Percentiles rank a stretch among this genome's conserved stretches.
These are phyloP conservation scores for Tauraco erythrolophus DNA, from an alignment of 2,113 vertebrate species.

Conservation along the genomic window DNA sequence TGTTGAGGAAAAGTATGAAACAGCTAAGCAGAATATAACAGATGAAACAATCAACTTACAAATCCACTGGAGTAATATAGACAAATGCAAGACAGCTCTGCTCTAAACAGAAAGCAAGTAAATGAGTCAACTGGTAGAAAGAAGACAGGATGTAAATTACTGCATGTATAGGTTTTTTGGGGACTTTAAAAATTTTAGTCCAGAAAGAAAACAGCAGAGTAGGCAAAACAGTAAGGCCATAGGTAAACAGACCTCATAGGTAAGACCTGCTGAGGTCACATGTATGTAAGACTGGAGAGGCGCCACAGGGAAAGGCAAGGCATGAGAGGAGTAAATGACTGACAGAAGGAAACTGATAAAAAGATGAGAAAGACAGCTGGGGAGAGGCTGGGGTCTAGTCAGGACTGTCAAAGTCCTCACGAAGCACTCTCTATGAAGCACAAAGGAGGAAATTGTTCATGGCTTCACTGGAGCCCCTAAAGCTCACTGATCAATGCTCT, in stretches of 20 bases:
- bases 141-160: neutral
- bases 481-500: neutral
- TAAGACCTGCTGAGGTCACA: neutral
- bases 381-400: neutral
- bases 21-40: neutral
- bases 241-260: neutral
- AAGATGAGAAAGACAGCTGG: neutral
- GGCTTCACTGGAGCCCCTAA: neutral
- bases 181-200: neutral
- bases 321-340: neutral
- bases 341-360: neutral
- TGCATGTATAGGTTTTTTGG: fast-evolving
- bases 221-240: neutral
- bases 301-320: neutral
- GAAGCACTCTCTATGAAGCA: fast-evolving
- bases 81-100: neutral
- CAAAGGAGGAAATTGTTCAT: neutral
- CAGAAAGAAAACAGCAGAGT: neutral
- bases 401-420: neutral
- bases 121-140: neutral
- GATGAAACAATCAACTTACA: neutral
- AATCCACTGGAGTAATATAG: neutral
- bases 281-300: neutral
- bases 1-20: neutral
- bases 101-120: neutral